These are phyloP conservation scores for Percopsis omiscomaycus DNA, from an alignment of 2,797 vertebrate genomes.

Conservation along the genomic window DNA sequence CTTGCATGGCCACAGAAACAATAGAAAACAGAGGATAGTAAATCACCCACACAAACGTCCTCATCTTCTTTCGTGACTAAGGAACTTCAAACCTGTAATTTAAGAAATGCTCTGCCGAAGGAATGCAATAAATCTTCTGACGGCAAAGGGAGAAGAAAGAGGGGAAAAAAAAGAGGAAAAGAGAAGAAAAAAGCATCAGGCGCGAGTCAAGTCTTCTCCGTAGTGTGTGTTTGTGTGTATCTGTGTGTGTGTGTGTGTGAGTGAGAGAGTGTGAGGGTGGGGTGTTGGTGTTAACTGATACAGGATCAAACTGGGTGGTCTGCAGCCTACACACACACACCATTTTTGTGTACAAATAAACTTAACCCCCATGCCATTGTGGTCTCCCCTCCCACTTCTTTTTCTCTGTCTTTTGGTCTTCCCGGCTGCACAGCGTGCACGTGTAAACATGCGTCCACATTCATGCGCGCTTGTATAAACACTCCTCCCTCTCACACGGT, in stretches of 20 bases:
- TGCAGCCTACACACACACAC: slow-evolving; percentile 64
- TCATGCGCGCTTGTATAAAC: background rate
- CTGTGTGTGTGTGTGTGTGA: slow-evolving; percentile 20
- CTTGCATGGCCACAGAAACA: slow-evolving; percentile 65
- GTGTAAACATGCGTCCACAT: slow-evolving; percentile 10
- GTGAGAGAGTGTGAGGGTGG: slow-evolving; percentile 46
- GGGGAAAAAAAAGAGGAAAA: slow-evolving; percentile 37
- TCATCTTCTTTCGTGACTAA: slow-evolving; percentile 72
- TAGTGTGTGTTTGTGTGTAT: slow-evolving; percentile 27
- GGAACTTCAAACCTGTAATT: slow-evolving; percentile 81
- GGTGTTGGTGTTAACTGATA: slow-evolving; percentile 71
- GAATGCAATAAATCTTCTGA: slow-evolving; percentile 81
- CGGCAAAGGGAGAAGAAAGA: slow-evolving; percentile 55
- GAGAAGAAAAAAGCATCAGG: slow-evolving; percentile 45
- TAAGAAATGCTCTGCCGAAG: slow-evolving; percentile 71
- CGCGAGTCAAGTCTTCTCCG: slow-evolving; percentile 53
- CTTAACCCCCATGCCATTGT: slow-evolving; percentile 75
- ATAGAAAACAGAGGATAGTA: slow-evolving; percentile 59
- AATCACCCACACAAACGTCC: slow-evolving; percentile 57
- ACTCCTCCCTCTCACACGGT: slow-evolving; percentile 31
- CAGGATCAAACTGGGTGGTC: slow-evolving; percentile 75
- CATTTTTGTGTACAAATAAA: slow-evolving; percentile 86
- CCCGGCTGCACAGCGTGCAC: slow-evolving; percentile 22
- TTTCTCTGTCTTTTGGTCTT: background rate
- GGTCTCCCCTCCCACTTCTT: slow-evolving; percentile 68